Conservation (phyloP, 2,888 invertebrate species). For the Lampropteryx suffumata region DNA sequence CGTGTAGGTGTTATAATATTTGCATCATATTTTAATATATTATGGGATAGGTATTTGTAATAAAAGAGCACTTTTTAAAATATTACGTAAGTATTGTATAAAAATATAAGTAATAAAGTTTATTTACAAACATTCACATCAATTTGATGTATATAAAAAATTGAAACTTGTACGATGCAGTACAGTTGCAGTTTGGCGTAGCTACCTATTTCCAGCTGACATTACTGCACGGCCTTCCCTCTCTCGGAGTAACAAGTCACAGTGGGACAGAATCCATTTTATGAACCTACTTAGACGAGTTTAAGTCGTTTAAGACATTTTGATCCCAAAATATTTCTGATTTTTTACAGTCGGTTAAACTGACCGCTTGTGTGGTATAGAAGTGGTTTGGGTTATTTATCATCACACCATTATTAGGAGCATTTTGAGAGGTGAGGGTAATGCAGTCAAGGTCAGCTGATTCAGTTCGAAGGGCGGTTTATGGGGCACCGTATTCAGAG, state of each 20-base stretch:
- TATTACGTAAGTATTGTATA: conserved; percentile 55
- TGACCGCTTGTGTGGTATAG: too few species aligned
- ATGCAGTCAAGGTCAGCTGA: conserved; percentile 43
- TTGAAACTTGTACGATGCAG: conserved; percentile 45
- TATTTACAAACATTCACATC: conserved; percentile 80
- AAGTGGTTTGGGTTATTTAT: not conserved
- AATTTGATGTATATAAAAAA: conserved; percentile 76
- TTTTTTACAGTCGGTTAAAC: too few species aligned
- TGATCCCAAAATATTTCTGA: too few species aligned
- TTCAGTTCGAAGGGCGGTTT: conserved; percentile 46
- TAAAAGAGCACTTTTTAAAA: conserved; percentile 47
- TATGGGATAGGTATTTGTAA: conserved; percentile 7
- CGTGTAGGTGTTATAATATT: too few species aligned
- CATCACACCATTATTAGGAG: not conserved
- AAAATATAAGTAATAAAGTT: conserved; percentile 61
- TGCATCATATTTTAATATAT: too few species aligned
- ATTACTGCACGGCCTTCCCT: conserved; percentile 37
- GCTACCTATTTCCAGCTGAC: conserved; percentile 40
- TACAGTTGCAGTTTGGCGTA: conserved; percentile 53
- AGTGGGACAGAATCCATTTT: not conserved
- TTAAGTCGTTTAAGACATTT: too few species aligned
- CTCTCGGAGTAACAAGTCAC: not conserved
- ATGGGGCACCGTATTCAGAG: conserved; percentile 85
- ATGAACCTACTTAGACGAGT: not conserved
- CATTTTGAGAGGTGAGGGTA: conserved; percentile 39